phyloP scores from a whole-genome alignment of 37 sponge, comb jelly and placozoan species.

The Aplysina aerophoba region DNA sequence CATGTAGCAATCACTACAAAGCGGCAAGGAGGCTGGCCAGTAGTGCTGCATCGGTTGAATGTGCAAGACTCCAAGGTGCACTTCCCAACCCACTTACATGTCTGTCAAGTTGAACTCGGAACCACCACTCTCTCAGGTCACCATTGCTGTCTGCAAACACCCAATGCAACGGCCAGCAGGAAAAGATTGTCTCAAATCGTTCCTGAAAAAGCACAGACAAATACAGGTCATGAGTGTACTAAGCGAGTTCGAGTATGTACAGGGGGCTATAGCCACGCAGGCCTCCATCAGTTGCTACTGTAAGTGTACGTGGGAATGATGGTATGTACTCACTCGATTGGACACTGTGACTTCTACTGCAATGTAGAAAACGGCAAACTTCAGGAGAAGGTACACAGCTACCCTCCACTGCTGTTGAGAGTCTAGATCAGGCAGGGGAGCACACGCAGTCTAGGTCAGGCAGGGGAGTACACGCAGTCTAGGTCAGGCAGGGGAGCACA shows the following conservation, averaged over 20 bases:
- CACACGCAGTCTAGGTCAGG: too few species aligned
- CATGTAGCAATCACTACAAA: too few species aligned
- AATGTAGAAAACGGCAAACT: not conserved
- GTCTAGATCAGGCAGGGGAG: not conserved
- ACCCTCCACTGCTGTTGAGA: not conserved
- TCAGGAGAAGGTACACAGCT: not conserved
- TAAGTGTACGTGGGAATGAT: not conserved
- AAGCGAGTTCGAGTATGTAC: too few species aligned
- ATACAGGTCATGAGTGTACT: too few species aligned
- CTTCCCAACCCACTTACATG: not conserved
- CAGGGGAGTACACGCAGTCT: too few species aligned
- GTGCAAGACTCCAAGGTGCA: not conserved
- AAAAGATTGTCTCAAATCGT: slow-evolving; percentile 9
- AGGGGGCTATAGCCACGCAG: too few species aligned
- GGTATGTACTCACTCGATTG: not conserved
- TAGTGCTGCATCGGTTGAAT: too few species aligned
- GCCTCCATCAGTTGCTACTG: too few species aligned
- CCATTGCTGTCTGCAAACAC: slow-evolving; percentile 19
- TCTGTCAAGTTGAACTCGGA: slow-evolving; percentile 35
- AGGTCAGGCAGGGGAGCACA: too few species aligned
- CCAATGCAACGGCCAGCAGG: slow-evolving; percentile 13
- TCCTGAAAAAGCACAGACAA: not conserved
- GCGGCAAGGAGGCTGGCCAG: too few species aligned
- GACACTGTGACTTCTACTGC: not conserved
- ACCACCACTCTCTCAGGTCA: slow-evolving; percentile 27